Percentiles rank a stretch among this genome's conserved stretches.
Conservation (phyloP, 2,113 vertebrate species). For the Sitta europaea region DNA sequence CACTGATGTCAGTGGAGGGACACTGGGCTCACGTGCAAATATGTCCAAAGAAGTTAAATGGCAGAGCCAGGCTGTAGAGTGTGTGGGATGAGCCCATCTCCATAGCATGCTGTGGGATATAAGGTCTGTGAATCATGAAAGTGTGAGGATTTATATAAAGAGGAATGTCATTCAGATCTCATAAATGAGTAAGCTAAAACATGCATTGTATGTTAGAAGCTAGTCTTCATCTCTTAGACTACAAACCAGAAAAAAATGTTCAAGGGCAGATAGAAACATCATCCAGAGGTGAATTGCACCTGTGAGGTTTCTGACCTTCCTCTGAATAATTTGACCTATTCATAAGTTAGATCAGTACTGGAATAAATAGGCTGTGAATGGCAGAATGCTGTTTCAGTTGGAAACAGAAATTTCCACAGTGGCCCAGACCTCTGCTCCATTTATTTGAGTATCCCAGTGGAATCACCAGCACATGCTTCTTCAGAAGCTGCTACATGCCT, state of each 20-base stretch:
- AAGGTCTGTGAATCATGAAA: neutral
- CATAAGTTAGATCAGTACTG: neutral
- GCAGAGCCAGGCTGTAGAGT: neutral
- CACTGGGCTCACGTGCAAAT: neutral
- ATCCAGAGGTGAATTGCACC: neutral
- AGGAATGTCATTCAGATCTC: neutral
- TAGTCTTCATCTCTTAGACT: neutral
- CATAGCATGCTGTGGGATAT: neutral
- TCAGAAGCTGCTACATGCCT: neutral
- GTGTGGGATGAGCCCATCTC: neutral
- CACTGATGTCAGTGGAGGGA: neutral
- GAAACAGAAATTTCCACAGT: neutral
- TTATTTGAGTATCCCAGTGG: neutral
- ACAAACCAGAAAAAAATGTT: neutral
- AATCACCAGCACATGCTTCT: neutral
- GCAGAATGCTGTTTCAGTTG: neutral
- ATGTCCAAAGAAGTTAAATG: neutral
- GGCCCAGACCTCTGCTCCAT: neutral
- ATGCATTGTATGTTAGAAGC: neutral
- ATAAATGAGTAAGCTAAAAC: neutral
- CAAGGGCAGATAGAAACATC: neutral
- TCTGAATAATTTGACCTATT: neutral
- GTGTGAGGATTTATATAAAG: neutral
- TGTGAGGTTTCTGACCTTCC: neutral
- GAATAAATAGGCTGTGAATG: neutral